phyloP scores from a whole-genome alignment of 1,140 invertebrate genomes.

The Aphaenogaster ashmeadi region DNA sequence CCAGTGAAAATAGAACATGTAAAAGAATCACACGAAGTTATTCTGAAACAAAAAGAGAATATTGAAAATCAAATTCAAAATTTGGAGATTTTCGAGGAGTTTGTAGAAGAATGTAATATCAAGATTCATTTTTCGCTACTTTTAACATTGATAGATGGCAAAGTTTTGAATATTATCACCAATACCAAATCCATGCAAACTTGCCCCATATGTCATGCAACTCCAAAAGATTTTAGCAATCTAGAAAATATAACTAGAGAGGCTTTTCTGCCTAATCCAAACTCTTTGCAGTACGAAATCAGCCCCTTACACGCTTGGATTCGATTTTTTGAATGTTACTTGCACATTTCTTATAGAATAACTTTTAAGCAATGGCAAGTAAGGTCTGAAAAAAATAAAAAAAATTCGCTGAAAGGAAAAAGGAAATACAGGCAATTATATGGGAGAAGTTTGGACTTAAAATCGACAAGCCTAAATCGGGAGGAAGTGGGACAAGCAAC shows the following conservation, averaged over 20 bases:
- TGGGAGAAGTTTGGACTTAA: background rate
- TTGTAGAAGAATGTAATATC: background rate
- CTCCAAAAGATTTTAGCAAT: background rate
- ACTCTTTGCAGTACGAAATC: background rate
- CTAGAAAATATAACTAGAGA: background rate
- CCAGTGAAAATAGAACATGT: background rate
- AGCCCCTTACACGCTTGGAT: slow-evolving; percentile 26
- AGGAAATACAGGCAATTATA: background rate
- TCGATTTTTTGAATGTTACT: background rate
- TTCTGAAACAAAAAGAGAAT: background rate
- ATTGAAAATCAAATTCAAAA: no score
- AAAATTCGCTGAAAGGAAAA: no score
- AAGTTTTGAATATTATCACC: background rate
- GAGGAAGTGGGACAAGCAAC: background rate
- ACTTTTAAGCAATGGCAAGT: slow-evolving; percentile 1
- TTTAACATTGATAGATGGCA: background rate
- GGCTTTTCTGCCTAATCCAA: background rate
- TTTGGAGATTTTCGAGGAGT: no score
- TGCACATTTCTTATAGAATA: slow-evolving; percentile 16
- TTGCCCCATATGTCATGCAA: slow-evolving; percentile 2
- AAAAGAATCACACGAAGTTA: background rate
- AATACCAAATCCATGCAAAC: background rate
- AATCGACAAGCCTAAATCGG: background rate
- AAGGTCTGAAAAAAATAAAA: no score
- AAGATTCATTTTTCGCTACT: background rate